These are phyloP conservation scores for Galemys pyrenaicus DNA, from an alignment of 2,113 vertebrate species.

Conservation along the genomic window DNA sequence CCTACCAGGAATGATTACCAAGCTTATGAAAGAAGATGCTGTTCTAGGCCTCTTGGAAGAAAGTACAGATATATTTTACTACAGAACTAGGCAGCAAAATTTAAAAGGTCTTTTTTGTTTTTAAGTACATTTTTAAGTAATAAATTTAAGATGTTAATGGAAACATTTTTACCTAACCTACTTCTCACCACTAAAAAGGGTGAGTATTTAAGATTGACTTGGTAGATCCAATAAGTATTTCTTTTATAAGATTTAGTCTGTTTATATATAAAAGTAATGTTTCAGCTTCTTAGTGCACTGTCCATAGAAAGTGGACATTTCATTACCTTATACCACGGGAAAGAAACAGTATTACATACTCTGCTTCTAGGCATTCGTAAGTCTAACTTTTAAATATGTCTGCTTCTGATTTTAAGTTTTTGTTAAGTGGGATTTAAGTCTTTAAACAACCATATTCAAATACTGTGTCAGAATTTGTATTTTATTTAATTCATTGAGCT, in stretches of 20 bases:
- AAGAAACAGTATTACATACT: background rate
- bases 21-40: constrained; percentile 1
- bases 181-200: background rate
- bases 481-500: background rate
- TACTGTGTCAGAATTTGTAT: background rate
- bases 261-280: constrained; percentile 25
- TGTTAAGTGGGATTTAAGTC: background rate
- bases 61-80: background rate
- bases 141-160: background rate
- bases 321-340: background rate
- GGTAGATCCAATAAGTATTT: background rate
- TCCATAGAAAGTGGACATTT: background rate
- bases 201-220: background rate
- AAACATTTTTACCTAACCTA: background rate
- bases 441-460: background rate
- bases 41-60: background rate
- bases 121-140: constrained; percentile 20
- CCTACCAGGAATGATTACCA: background rate
- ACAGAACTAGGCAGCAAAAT: background rate
- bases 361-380: background rate
- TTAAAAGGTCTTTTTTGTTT: background rate
- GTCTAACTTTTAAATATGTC: background rate
- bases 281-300: constrained; percentile 4
- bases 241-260: background rate
- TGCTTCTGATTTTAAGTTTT: background rate